Base-by-base conservation (phyloP, 1,140 invertebrate genomes). In the Drosophila neocordata region DNA sequence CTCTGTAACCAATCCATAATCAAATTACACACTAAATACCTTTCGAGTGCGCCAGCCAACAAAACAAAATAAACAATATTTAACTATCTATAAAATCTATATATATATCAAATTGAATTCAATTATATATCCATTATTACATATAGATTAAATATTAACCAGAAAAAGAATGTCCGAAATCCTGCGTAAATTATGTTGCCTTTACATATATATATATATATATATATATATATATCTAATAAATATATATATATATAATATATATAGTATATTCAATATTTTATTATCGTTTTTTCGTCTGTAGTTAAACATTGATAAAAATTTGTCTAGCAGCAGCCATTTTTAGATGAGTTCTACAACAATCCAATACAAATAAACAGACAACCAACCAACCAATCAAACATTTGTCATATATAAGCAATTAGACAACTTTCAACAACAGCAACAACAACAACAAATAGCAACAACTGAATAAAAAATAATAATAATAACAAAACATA, bases 401-500 rank as follows among this genome's bases (percentile, higher is more conserved):
- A 59, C 41, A 60, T 57, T 35, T 65, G 63, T 57, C 12, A 60
- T 44, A 34, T 63, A 31, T 31, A 41, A 55, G 37, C 73, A 73
- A 79, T 62, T 53, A 72, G 63, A 24, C 68, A 63, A 73, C 66
- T 69, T 61, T 53, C 20, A 61, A 60, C 51, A 60, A 53, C 31
- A 66, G 41, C 41, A 58, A 31, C 37, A 55, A 74, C 51, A 64
- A 57, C 20, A 69, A 65, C 20, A 61, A 61, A n/a, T n/a, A n/a
- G n/a, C 52, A 56, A 55, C 31, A 67, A 52, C 41, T 31, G 27
- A 31, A 31, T 31, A 31, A 58, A 31, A 24, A 55, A 74, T 35
- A 64, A 57, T 18, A 55, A 74, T 35, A 64, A 57, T 18, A 69
- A 65, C 20, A 69, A 65, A 6, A 7, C 82, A 88, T 79, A 88